Percentiles rank a stretch among this genome's conserved stretches.
Evolutionary conservation across 1,140 invertebrate genomes (phyloP).

Genomic region (Andricus grossulariae): DNA sequence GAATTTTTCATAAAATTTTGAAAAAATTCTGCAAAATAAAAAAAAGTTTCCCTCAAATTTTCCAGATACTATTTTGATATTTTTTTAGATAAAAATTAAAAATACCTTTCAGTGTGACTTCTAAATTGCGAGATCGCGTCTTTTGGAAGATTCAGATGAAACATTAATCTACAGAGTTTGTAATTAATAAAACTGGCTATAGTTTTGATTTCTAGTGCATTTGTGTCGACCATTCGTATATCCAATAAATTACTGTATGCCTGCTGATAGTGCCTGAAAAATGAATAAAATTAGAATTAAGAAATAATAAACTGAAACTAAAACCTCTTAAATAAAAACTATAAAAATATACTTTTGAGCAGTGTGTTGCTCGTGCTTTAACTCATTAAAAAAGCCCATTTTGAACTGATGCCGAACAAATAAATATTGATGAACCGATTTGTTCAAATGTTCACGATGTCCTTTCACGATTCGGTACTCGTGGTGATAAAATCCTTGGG

Average conservation of each 20-base stretch:
- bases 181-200: slow-evolving; percentile 97
- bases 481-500: slow-evolving; percentile 93
- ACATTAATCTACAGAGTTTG: slow-evolving; percentile 94
- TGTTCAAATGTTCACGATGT: slow-evolving; percentile 93
- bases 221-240: slow-evolving; percentile 90
- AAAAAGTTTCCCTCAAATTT: too few relatives aligned
- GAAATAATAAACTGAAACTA: slow-evolving; percentile 37
- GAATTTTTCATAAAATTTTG: too few relatives aligned
- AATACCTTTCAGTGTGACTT: slow-evolving; percentile 87
- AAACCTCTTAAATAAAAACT: slow-evolving; percentile 37
- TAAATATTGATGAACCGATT: slow-evolving; percentile 92
- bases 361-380: slow-evolving; percentile 91
- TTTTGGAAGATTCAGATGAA: slow-evolving; percentile 90
- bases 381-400: slow-evolving; percentile 96
- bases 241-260: slow-evolving; percentile 93
- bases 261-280: slow-evolving; percentile 92
- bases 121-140: slow-evolving; percentile 96
- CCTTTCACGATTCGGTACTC: slow-evolving; percentile 91
- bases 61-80: too few relatives aligned
- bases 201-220: slow-evolving; percentile 94
- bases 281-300: slow-evolving; percentile 39
- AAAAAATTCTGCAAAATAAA: too few relatives aligned
- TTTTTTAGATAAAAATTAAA: slow-evolving; percentile 6
- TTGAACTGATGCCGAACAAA: slow-evolving; percentile 98
- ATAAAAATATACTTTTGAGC: slow-evolving; percentile 87